These are phyloP conservation scores for Trididemnum nubilum DNA, from an alignment of 23 tunicate species.

Conservation along the genomic window DNA sequence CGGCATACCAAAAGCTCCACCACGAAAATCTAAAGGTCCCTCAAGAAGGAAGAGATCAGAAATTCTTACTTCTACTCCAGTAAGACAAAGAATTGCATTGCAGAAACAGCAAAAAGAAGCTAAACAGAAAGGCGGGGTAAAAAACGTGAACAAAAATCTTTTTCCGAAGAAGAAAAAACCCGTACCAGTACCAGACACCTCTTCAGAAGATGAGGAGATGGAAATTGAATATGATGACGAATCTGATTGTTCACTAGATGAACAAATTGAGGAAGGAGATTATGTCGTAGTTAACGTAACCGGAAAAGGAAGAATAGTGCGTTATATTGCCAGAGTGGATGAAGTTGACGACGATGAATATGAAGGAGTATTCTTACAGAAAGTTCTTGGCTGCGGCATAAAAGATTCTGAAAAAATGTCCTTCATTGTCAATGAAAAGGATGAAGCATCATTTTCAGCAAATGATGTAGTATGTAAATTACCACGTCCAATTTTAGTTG, in stretches of 20 bases:
- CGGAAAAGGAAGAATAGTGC: background rate
- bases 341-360: background rate
- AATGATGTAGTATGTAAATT: background rate
- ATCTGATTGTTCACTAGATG: background rate
- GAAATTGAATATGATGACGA: background rate
- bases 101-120: background rate
- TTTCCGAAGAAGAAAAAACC: background rate
- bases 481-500: background rate
- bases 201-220: background rate
- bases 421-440: background rate
- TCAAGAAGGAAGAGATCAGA: background rate
- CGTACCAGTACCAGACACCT: background rate
- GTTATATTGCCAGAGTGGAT: background rate
- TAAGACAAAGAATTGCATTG: background rate
- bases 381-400: background rate
- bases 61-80: background rate
- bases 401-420: background rate
- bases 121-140: background rate
- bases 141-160: background rate
- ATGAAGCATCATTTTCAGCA: background rate
- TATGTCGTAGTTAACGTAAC: background rate
- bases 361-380: background rate
- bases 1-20: background rate
- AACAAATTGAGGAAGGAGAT: background rate
- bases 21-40: background rate